Evolutionary conservation across 2,113 vertebrate species (phyloP), one percentile per base, ranked within the genome.

Genomic region (Tupaia tana): DNA sequence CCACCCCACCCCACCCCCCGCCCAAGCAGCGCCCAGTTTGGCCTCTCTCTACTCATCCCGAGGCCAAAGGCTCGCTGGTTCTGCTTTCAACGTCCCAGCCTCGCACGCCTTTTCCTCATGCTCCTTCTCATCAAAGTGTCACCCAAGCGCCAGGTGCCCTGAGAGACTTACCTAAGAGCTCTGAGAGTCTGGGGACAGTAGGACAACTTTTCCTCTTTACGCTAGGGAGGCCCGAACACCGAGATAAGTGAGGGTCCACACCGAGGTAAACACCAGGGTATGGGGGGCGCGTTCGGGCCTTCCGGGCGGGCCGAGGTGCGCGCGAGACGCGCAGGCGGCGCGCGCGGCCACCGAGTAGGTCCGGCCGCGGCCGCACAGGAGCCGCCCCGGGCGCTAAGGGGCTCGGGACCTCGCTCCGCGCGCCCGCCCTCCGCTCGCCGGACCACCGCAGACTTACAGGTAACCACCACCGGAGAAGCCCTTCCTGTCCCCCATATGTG

Each of bases 191-290:
- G 89, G 24, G 34, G 94, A 93, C 7, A 79, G 94, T 74, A 66
- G 61, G 29, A 9, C 74, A 97, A 98, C 95, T 98, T 98, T 95
- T 81, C n/a, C 22, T 91, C 59, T 31, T 27, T 13, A 58, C 34
- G 22, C 78, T 25, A 66, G 94, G 96, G 24, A 29, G 27, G 34
- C 79, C 19, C 8, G 3, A 83, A 31, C 27, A 61, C 77, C 63
- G 3, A 7, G 0, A 15, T 70, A 24, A 64, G n/a, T 13, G 20
- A 24, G 69, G 25, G 63, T 67, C 52, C 58, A 31, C 66, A 0
- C 8, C 2, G 24, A 56, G 19, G 22, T 71, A 43, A 43, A 43
- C 43, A 43, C 43, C 10, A 4, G 15, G 71, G 8, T 5, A 34
- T 61, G 54, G 1, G 1, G 12, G 27, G 19, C 6, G 7, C 54